Evolutionary conservation across 2,888 invertebrate species (phyloP).

Genomic region (Bimastos eiseni): DNA sequence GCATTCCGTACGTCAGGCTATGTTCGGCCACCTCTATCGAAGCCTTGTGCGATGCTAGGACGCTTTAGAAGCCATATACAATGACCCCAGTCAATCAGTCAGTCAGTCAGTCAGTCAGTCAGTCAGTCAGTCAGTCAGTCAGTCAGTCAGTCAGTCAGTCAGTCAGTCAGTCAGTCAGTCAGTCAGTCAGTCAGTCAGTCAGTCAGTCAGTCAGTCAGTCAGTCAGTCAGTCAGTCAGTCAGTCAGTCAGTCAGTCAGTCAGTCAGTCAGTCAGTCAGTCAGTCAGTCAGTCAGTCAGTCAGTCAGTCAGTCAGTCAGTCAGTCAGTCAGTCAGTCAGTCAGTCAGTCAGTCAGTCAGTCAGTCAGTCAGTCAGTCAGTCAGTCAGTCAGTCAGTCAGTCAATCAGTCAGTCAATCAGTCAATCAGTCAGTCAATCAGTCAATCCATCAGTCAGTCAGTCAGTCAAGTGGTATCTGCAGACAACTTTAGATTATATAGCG

Average conservation of each 20-base stretch:
- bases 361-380: slow-evolving; percentile 42
- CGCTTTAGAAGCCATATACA: too few relatives aligned
- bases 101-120: too few relatives aligned
- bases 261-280: slow-evolving; percentile 42
- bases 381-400: slow-evolving; percentile 42
- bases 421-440: slow-evolving; percentile 37
- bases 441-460: too few relatives aligned
- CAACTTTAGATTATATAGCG: not conserved
- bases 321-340: slow-evolving; percentile 27
- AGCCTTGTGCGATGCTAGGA: too few relatives aligned
- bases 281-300: slow-evolving; percentile 42
- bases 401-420: slow-evolving; percentile 42
- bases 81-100: too few relatives aligned
- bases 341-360: slow-evolving; percentile 42
- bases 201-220: slow-evolving; percentile 42
- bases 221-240: slow-evolving; percentile 42
- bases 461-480: too few relatives aligned
- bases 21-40: too few relatives aligned
- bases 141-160: slow-evolving; percentile 34
- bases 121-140: too few relatives aligned
- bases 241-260: slow-evolving; percentile 42
- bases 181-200: slow-evolving; percentile 42
- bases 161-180: slow-evolving; percentile 40
- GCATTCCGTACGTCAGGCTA: too few relatives aligned
- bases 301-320: slow-evolving; percentile 32